A percentile compares a stretch with the other conserved stretches of the same genome.
Evolutionary conservation across 2,888 invertebrate species (phyloP).

Genomic region (Chloromyia formosa): DNA sequence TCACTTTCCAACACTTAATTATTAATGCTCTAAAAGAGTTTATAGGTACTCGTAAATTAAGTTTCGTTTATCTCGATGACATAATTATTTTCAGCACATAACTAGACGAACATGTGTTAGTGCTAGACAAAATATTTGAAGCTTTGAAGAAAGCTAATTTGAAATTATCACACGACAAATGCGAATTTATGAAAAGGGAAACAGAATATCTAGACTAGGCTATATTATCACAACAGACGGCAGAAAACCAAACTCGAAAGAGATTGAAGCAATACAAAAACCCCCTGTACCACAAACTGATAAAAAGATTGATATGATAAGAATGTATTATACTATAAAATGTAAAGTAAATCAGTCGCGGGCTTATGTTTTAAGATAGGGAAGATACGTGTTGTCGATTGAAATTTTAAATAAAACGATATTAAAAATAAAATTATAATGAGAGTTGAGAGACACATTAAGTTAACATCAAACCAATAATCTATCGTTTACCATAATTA

Average conservation of each 20-base stretch:
- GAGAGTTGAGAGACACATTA: no score
- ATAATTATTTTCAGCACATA: slow-evolving; percentile 39
- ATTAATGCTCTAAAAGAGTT: slow-evolving; percentile 50
- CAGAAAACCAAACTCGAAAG: slow-evolving; percentile 9
- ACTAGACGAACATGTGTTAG: slow-evolving; percentile 53
- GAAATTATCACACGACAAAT: slow-evolving; percentile 8
- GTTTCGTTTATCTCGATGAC: slow-evolving; percentile 48
- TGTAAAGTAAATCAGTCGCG: no score
- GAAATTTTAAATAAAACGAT: no score
- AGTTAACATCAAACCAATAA: background rate
- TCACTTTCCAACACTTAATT: slow-evolving; percentile 51
- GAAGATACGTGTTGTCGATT: no score
- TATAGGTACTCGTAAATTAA: slow-evolving; percentile 46
- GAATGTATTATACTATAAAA: no score
- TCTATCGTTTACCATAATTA: background rate
- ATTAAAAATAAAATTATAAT: no score
- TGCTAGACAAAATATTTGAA: slow-evolving; percentile 51
- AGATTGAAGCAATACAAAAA: slow-evolving; percentile 3
- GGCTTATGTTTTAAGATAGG: no score
- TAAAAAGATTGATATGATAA: slow-evolving; percentile 31
- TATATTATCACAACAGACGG: slow-evolving; percentile 23
- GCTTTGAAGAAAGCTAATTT: slow-evolving; percentile 44
- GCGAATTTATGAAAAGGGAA: slow-evolving; percentile 11
- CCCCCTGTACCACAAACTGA: background rate
- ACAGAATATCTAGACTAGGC: slow-evolving; percentile 25